Evolutionary conservation across 2,888 invertebrate species (phyloP).

Genomic region (Drosophila subsilvestris): DNA sequence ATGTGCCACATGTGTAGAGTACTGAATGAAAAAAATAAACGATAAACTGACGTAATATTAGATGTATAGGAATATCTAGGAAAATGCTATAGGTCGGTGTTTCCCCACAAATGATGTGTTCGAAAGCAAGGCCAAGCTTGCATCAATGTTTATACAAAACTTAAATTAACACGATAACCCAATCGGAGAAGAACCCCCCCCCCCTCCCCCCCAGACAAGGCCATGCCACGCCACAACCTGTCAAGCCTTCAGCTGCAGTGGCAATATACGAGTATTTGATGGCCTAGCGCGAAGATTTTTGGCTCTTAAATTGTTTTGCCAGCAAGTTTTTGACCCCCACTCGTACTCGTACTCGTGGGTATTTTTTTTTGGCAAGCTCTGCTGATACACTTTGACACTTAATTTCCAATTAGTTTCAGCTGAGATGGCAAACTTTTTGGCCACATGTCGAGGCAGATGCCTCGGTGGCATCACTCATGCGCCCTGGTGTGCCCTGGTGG

Average conservation of each 20-base stretch:
- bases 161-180: background rate
- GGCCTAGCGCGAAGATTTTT: background rate
- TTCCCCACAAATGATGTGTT: background rate
- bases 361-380: background rate
- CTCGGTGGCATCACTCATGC: constrained; percentile 29
- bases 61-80: background rate
- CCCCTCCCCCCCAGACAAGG: background rate
- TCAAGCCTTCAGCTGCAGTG: background rate
- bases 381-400: constrained; percentile 10
- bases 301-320: background rate
- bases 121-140: background rate
- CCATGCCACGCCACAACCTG: no score
- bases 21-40: background rate
- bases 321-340: background rate
- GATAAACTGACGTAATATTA: background rate
- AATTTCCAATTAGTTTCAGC: constrained; percentile 22
- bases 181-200: background rate
- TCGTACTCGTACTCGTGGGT: background rate
- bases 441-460: background rate
- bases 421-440: constrained; percentile 1
- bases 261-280: constrained; percentile 12
- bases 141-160: no score
- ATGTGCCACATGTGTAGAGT: background rate
- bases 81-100: background rate
- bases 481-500: constrained; percentile 1